phyloP scores from a whole-genome alignment of 23 tunicate genomes.

The Oikopleura vanhoeffeni region DNA sequence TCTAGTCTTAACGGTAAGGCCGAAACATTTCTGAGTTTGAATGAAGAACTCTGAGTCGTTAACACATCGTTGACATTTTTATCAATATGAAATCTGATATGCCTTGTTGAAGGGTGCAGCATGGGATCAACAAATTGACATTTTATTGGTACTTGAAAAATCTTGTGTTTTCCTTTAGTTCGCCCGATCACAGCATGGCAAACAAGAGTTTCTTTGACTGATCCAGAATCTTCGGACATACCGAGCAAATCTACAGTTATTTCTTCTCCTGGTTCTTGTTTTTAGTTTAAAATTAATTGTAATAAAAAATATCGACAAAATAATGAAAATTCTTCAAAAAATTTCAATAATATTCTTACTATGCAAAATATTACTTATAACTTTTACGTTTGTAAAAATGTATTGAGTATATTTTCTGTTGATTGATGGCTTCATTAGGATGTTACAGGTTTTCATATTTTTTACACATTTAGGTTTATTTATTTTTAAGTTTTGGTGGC shows the following conservation, averaged over 20 bases:
- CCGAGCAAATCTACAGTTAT: background rate
- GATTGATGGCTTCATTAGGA: too few relatives aligned
- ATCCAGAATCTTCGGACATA: conserved; percentile 16
- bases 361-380: too few relatives aligned
- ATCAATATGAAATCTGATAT: conserved; percentile 43
- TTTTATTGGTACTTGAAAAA: conserved; percentile 23
- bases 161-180: conserved; percentile 58
- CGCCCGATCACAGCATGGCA: conserved; percentile 85
- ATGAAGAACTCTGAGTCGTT: background rate
- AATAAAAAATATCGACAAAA: too few relatives aligned
- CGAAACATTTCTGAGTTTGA: background rate
- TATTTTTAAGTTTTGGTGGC: too few relatives aligned
- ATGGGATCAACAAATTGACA: conserved; percentile 71
- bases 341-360: too few relatives aligned
- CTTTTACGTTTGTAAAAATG: too few relatives aligned
- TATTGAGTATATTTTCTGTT: too few relatives aligned
- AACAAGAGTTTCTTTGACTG: conserved; percentile 41
- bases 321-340: too few relatives aligned
- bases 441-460: too few relatives aligned
- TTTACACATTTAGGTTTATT: too few relatives aligned
- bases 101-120: conserved; percentile 27
- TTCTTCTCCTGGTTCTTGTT: background rate
- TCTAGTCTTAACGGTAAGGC: background rate
- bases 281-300: too few relatives aligned
- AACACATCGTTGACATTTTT: conserved; percentile 35